Percentiles rank a stretch among this genome's conserved stretches.
phyloP scores from a whole-genome alignment of 92 coral and sea anemone genomes.

The Galaxea fascicularis region DNA sequence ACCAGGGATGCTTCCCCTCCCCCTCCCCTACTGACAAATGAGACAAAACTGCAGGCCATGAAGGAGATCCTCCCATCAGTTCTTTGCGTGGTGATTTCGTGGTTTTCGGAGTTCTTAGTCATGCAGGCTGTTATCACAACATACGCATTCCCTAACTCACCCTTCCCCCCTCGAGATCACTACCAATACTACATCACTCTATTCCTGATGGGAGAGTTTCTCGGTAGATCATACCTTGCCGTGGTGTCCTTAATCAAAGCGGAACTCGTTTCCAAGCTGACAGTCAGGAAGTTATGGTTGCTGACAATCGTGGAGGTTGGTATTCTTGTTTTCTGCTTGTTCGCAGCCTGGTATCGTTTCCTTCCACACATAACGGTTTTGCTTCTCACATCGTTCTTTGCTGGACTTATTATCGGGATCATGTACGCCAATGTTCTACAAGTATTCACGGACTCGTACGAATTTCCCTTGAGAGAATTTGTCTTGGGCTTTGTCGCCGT shows the following conservation, averaged over 20 bases:
- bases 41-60: slow-evolving; percentile 49
- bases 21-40: slow-evolving; percentile 43
- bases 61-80: slow-evolving; percentile 48
- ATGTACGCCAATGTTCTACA: slow-evolving; percentile 65
- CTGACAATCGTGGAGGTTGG: slow-evolving; percentile 50
- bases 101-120: slow-evolving; percentile 66
- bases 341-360: slow-evolving; percentile 69
- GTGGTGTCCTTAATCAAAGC: slow-evolving; percentile 45
- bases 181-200: slow-evolving; percentile 66
- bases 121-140: slow-evolving; percentile 68
- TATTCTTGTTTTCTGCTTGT: slow-evolving; percentile 52
- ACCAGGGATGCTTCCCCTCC: neutral
- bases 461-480: slow-evolving; percentile 59
- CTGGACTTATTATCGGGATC: slow-evolving; percentile 61
- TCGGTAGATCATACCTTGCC: slow-evolving; percentile 68
- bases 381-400: slow-evolving; percentile 40
- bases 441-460: slow-evolving; percentile 53
- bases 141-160: slow-evolving; percentile 68
- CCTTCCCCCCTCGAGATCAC: slow-evolving; percentile 73
- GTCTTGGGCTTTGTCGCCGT: slow-evolving; percentile 64
- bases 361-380: slow-evolving; percentile 35
- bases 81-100: slow-evolving; percentile 58
- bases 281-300: slow-evolving; percentile 55
- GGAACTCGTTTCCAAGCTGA: slow-evolving; percentile 47
- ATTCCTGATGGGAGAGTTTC: slow-evolving; percentile 56